phyloP scores from a whole-genome alignment of 2,797 vertebrate species.

The Triplophysa bombifrons region DNA sequence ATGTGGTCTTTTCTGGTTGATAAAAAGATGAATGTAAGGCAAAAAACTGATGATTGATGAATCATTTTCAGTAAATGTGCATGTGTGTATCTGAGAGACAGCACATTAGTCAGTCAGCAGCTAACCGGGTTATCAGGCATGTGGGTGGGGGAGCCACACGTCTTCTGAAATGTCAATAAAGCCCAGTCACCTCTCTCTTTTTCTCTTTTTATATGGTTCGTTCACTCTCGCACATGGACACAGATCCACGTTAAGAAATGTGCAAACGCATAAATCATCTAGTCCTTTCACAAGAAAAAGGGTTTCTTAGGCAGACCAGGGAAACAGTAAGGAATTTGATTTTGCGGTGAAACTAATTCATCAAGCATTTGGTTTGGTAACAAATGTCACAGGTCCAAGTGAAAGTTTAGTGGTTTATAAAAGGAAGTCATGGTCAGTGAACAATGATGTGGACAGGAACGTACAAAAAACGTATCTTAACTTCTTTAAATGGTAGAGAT shows the following conservation, averaged over 20 bases:
- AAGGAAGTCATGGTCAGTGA: slow-evolving; percentile 37
- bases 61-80: slow-evolving; percentile 54
- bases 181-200: slow-evolving; percentile 8
- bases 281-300: not conserved
- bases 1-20: slow-evolving; percentile 24
- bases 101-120: slow-evolving; percentile 49
- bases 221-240: not conserved
- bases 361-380: not conserved
- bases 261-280: not conserved
- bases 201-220: not conserved
- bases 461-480: slow-evolving; percentile 18
- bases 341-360: not conserved
- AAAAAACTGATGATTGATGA: not conserved
- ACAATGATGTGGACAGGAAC: slow-evolving; percentile 38
- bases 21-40: slow-evolving; percentile 4
- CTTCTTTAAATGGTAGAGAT: slow-evolving; percentile 32
- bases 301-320: not conserved
- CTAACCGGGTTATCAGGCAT: slow-evolving; percentile 54
- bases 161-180: slow-evolving; percentile 72
- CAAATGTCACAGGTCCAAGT: not conserved
- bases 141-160: slow-evolving; percentile 75
- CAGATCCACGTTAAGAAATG: not conserved
- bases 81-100: slow-evolving; percentile 23
- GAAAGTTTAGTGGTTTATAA: not conserved
- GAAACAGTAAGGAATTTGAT: not conserved